Evolutionary conservation across 2,113 vertebrate genomes (phyloP).

Genomic region (Ahaetulla prasina): DNA sequence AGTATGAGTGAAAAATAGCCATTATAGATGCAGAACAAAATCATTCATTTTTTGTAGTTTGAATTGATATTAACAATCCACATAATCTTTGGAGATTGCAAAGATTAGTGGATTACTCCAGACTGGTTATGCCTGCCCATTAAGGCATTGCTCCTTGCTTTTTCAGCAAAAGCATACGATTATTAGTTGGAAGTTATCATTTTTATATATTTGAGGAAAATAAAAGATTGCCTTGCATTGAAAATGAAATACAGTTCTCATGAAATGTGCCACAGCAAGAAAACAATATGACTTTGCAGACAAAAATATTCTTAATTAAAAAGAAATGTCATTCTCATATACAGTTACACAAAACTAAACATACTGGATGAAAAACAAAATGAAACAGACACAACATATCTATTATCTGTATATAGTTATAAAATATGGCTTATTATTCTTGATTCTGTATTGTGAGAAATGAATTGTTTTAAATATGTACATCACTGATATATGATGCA

Average conservation of each 20-base stretch:
- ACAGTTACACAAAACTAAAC: slow-evolving; percentile 60
- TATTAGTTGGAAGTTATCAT: slow-evolving; percentile 15
- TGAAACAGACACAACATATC: slow-evolving; percentile 69
- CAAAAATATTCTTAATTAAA: slow-evolving; percentile 56
- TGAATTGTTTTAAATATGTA: slow-evolving; percentile 76
- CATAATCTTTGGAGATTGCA: slow-evolving; percentile 49
- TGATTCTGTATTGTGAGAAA: slow-evolving; percentile 68
- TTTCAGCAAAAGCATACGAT: slow-evolving; percentile 66
- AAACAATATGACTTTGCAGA: slow-evolving; percentile 63
- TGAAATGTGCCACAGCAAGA: slow-evolving; percentile 44
- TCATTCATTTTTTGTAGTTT: slow-evolving; percentile 64
- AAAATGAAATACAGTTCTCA: slow-evolving; percentile 46
- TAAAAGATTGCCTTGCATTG: slow-evolving; percentile 52
- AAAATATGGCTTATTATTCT: slow-evolving; percentile 45
- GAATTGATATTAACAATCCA: slow-evolving; percentile 58
- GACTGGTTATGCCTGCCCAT: slow-evolving; percentile 61
- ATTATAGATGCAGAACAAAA: slow-evolving; percentile 76
- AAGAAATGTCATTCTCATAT: slow-evolving; percentile 64
- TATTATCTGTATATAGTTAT: slow-evolving; percentile 43
- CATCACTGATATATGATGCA: slow-evolving; percentile 82
- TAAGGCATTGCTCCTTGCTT: slow-evolving; percentile 43
- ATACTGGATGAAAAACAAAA: slow-evolving; percentile 56
- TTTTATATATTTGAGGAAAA: slow-evolving; percentile 32
- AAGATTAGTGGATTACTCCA: slow-evolving; percentile 38
- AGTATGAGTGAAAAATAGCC: slow-evolving; percentile 36